Base-by-base conservation (phyloP, 2,797 vertebrate species). In the Clamator glandarius region DNA sequence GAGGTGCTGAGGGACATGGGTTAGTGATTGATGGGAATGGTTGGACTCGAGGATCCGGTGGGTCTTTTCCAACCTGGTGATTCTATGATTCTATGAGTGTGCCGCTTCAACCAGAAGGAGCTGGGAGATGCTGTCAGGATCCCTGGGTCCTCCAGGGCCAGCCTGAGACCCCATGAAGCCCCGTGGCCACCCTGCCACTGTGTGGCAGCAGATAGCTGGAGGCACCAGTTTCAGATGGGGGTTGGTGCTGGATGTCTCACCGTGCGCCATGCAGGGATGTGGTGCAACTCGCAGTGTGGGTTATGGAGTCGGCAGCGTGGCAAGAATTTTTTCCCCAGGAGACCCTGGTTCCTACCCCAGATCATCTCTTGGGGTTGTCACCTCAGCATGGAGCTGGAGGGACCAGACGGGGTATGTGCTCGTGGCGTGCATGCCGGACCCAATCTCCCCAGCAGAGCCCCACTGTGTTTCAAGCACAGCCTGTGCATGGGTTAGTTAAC, bases 371-470 rank as follows among this genome's bases (percentile, higher is more conserved):
- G 28, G 36, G 29, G 23, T 61, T 36, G 48, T 68, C 55, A 57
- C 48, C 75, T 50, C 35, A 15, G 44, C 33, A 1, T 20, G 24
- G 23, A 5, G 15, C 48, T 8, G 55, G 50, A 20, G 51, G 48
- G 62, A 41, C 63, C 39, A 1, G 5, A 19, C 6, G 55, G 51
- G 23, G 11, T 33, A 18, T 8, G 39, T 19, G 28, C 18, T 28
- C 3, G 1, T 0, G 5, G 21, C 1, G 1, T 23, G 29, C n/a
- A 18, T 36, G 41, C 33, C 59, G 25, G 66, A 12, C 46, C 46
- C 11, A 26, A 2, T 31, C 31, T 19, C n/a, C 10, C n/a, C n/a
- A 23, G 77, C 33, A 4, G 26, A 31, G n/a, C 9, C 51, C 50
- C 1, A 3, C 46, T 8, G 23, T 11, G 24, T 29, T 62, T 54